These are phyloP conservation scores for Phasianus colchicus DNA, from an alignment of 2,113 vertebrate species.

Conservation along the genomic window DNA sequence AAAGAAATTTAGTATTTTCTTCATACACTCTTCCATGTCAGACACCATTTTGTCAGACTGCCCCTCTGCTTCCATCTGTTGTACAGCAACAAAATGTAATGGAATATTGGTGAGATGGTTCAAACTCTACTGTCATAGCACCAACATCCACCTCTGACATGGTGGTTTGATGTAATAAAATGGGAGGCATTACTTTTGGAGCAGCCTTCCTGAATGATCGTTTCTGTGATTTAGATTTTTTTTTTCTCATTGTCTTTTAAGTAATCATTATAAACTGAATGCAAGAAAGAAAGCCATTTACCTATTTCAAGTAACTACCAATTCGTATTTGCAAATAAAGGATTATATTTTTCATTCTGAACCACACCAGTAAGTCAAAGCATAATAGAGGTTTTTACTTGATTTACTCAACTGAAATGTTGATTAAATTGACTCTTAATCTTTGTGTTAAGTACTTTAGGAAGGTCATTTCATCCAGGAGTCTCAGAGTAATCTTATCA, in stretches of 20 bases:
- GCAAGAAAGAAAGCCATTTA: neutral
- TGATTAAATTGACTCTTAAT: slow-evolving; percentile 12
- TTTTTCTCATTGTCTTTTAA: neutral
- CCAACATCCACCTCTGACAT: too few species aligned
- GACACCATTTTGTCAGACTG: too few species aligned
- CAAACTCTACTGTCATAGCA: too few species aligned
- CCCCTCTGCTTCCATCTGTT: too few species aligned
- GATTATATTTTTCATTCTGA: neutral
- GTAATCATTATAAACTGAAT: neutral
- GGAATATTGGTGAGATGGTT: too few species aligned
- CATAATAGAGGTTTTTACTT: neutral
- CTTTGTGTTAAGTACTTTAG: neutral
- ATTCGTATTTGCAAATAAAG: neutral
- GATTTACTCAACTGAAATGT: neutral
- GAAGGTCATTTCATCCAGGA: neutral
- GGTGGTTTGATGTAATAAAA: too few species aligned
- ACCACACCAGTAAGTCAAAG: neutral
- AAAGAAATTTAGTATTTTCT: too few species aligned
- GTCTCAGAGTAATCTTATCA: neutral
- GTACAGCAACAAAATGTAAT: too few species aligned
- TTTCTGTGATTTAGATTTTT: slow-evolving; percentile 12
- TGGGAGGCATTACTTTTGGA: too few species aligned
- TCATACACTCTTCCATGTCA: too few species aligned
- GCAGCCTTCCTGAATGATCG: neutral
- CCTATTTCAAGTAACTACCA: neutral